Base-by-base conservation (phyloP, 1,140 invertebrate species). In the Scaptodrosophila lebanonensis region DNA sequence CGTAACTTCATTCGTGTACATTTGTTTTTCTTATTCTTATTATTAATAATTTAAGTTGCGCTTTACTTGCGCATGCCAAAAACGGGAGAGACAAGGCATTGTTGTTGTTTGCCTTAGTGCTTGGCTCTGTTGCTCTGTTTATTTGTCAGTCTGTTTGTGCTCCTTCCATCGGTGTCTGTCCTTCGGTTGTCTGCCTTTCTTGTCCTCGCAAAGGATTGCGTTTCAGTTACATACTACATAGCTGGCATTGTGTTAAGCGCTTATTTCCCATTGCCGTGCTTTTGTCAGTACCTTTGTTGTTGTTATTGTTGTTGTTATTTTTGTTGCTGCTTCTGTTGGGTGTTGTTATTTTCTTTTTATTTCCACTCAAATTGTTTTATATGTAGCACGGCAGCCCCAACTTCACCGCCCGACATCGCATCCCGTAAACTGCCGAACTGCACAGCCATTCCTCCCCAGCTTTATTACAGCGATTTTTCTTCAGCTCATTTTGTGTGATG, bases 361-460 rank as follows among this genome's bases (percentile, higher is more conserved):
- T 79, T 82, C 70, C 75, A 79, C 75, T 79, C 69, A 79, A 79
- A 79, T 82, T 79, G 75, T 79, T 79, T 82, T 82, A 82, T 82
- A 83, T 70, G 76, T 58, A 52, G 51, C 45, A 45, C 33, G 8
- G 8, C 12, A 76, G 39, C 61, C 22, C 30, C 18, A 9, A 22
- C 32, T 11, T 15, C 22, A 45, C 48, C 45, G 12, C 44, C 33
- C 30, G 3, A 36, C 9, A 27, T 17, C 27, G 20, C 40, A 38
- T 51, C 38, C 43, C 54, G 61, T 50, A 73, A 59, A 68, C 68
- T 53, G 27, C 9, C 27, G 27, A 29, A 9, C 27, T n/a, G n/a
- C n/a, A n/a, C n/a, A n/a, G n/a, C 27, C 5, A 29, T 5, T 29
- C 9, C 27, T 29, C 9, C 52, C 67, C 48, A 65, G 69, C 73